These are phyloP conservation scores for Petrocephalus schoutedeni DNA, from an alignment of 2,797 vertebrate genomes.

Conservation along the genomic window DNA sequence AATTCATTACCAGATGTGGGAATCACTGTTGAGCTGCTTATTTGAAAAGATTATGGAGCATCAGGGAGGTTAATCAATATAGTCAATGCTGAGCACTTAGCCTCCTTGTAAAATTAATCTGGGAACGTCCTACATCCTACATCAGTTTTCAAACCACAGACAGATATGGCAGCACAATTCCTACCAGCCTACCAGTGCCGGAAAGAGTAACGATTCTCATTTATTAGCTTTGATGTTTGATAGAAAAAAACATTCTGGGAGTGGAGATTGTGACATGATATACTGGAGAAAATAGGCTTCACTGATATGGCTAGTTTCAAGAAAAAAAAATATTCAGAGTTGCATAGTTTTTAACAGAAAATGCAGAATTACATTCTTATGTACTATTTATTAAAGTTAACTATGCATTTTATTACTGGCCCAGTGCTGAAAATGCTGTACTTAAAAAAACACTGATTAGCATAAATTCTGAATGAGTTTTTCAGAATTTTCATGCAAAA, in stretches of 20 bases:
- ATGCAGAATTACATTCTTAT: not conserved
- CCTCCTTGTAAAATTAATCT: not conserved
- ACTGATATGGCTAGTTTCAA: not conserved
- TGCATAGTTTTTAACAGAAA: not conserved
- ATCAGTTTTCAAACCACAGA: constrained; percentile 9
- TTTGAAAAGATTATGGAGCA: not conserved
- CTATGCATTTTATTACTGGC: not conserved
- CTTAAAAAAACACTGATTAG: not conserved
- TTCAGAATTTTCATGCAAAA: not conserved
- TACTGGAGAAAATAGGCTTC: not conserved
- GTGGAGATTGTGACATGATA: not conserved
- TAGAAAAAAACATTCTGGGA: constrained; percentile 4
- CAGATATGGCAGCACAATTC: not conserved
- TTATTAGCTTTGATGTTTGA: constrained; percentile 12
- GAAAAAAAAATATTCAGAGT: constrained; percentile 5
- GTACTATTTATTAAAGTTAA: not conserved
- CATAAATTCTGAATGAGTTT: not conserved
- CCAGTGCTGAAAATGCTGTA: not conserved
- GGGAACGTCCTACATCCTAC: not conserved
- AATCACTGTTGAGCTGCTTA: not conserved
- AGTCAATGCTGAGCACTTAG: not conserved
- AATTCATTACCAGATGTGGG: too few species aligned
- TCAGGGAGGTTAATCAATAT: not conserved
- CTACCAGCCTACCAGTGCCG: not conserved
- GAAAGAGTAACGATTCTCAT: not conserved